These are phyloP conservation scores for Drosophila recens DNA, from an alignment of 2,888 invertebrate species.

Conservation along the genomic window DNA sequence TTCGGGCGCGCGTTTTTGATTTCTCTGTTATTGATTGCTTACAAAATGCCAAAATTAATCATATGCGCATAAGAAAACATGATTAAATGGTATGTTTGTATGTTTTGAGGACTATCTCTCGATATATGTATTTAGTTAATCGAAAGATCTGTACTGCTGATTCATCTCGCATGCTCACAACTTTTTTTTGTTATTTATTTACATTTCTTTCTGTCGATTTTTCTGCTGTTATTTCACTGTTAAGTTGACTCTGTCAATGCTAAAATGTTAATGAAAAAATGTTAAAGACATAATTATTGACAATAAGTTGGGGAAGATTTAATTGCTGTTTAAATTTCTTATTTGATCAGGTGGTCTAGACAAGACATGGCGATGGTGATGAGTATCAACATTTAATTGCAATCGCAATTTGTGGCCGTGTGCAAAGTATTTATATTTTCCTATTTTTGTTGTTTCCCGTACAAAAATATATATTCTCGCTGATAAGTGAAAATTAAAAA, in stretches of 20 bases:
- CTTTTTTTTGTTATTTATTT: conserved; percentile 8
- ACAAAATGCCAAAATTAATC: conserved; percentile 29
- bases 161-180: conserved; percentile 13
- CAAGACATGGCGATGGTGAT: conserved; percentile 16
- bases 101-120: not conserved
- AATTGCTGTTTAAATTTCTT: not conserved
- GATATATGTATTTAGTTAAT: not conserved
- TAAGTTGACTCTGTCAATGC: not conserved
- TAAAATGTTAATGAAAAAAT: not conserved
- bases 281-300: not conserved
- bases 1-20: conserved; percentile 16
- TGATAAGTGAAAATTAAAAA: conserved; percentile 60
- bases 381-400: conserved; percentile 43
- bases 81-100: conserved; percentile 19
- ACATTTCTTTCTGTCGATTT: conserved; percentile 9
- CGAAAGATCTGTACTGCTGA: conserved; percentile 18
- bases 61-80: not conserved
- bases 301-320: not conserved
- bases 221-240: not conserved
- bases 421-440: conserved; percentile 32
- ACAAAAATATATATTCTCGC: not conserved
- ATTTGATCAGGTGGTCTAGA: conserved; percentile 29
- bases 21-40: conserved; percentile 24
- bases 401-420: conserved; percentile 29
- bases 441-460: conserved; percentile 6